These are phyloP conservation scores for Podarcis cretensis DNA, from an alignment of 2,113 vertebrate species.

Conservation along the genomic window DNA sequence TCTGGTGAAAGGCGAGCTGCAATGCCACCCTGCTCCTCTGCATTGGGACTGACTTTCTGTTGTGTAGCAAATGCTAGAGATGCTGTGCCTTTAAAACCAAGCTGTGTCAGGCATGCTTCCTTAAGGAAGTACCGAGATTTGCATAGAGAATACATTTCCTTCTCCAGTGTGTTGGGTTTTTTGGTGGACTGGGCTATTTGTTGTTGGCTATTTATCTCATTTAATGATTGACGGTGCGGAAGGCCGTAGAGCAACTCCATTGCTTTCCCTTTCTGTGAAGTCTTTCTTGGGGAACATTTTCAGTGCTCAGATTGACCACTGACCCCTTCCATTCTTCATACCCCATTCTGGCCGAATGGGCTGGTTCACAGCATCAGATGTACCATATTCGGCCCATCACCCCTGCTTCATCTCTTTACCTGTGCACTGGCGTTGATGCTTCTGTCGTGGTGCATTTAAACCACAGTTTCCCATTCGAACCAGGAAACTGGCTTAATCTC, in stretches of 20 bases:
- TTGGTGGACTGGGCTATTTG: background rate
- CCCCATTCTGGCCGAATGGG: background rate
- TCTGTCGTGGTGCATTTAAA: background rate
- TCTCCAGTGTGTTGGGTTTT: background rate
- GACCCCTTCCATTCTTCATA: background rate
- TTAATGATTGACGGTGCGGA: background rate
- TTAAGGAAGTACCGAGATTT: background rate
- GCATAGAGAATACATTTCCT: background rate
- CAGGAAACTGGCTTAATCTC: background rate
- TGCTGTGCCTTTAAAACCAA: background rate
- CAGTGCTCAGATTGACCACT: background rate
- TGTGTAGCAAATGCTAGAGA: background rate
- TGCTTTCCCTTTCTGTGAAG: background rate
- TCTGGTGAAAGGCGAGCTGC: slow-evolving; percentile 20
- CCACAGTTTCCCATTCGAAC: background rate
- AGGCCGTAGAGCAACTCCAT: background rate
- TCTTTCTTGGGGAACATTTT: background rate
- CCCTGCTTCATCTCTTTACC: background rate
- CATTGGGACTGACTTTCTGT: background rate
- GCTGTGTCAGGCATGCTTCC: background rate
- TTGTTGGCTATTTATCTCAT: background rate
- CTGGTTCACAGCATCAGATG: background rate
- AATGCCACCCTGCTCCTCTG: background rate
- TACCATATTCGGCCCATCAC: background rate
- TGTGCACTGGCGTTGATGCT: background rate